Evolutionary conservation across 2,113 vertebrate genomes (phyloP), one percentile per base, ranked within the genome.

Genomic region (Sturnus vulgaris): DNA sequence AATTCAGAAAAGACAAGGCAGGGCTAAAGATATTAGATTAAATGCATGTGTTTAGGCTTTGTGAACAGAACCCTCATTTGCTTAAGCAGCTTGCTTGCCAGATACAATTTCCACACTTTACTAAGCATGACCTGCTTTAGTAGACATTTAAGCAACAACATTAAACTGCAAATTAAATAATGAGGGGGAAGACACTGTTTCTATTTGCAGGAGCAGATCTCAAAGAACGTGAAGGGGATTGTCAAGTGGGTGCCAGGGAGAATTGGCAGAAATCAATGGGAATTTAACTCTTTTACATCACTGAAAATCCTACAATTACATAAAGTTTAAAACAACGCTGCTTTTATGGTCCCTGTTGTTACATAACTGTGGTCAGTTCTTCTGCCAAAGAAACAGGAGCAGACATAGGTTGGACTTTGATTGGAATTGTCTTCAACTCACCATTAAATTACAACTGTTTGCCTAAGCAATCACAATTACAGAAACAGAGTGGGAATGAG

Each of bases 71-170:
- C 65, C 56, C 78, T 91, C 69, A 76, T 96, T 97, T 96, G 82
- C 90, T 94, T 90, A 73, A 95, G 93, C 89, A 95, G 90, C 84
- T 94, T 95, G 87, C 77, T 90, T 95, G 96, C 92, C 92, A 96
- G 88, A 92, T 87, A 82, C 39, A 92, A 90, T 92, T 95, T 96
- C 82, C 86, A 95, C 92, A 93, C 91, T 96, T 96, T 81, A 85
- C 92, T 96, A 92, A 92, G 85, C 90, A 93, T 86, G 95, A 95
- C 93, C 92, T 94, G 70, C 69, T 95, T 96, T 86, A 83, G 76
- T 71, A 94, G 88, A 89, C 16, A 1, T 82, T 88, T 93, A 93
- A 96, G 73, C 77, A 95, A 79, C 68, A 81, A 66, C 72, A 90
- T 93, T 86, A 90, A 93, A 60, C 85, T 75, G 68, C 64, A 93